A percentile compares a stretch with the other conserved stretches of the same genome.
These are phyloP conservation scores for Chamaea fasciata DNA, from an alignment of 2,113 vertebrate species.

Conservation along the genomic window DNA sequence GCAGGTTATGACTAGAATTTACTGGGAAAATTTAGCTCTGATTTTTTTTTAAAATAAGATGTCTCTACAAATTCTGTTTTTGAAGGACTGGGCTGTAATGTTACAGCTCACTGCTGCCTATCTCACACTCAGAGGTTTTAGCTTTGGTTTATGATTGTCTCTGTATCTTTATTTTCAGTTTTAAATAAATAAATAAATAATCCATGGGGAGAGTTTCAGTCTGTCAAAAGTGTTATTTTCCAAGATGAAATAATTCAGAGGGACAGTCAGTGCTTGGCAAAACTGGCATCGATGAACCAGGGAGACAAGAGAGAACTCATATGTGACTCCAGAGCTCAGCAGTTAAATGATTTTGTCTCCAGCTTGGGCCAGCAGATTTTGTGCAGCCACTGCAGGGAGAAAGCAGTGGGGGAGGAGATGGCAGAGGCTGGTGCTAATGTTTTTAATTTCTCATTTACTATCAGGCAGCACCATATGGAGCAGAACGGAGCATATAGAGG, in stretches of 20 bases:
- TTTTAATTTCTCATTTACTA: constrained; percentile 65
- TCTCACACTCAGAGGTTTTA: background rate
- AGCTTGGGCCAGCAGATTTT: background rate
- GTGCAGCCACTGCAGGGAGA: background rate
- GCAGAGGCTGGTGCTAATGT: constrained; percentile 11
- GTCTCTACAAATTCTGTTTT: background rate
- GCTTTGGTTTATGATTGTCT: background rate
- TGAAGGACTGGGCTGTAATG: background rate
- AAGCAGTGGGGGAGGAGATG: background rate
- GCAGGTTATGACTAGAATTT: background rate
- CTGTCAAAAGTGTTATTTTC: background rate
- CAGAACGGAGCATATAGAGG: background rate
- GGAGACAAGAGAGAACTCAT: background rate
- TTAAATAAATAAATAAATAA: background rate
- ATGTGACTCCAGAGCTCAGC: background rate
- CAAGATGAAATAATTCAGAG: background rate
- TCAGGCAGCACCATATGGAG: constrained; percentile 48
- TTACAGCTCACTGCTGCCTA: background rate
- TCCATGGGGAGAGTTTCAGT: background rate
- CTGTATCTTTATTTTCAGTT: background rate
- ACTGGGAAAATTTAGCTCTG: background rate
- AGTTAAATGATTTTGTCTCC: background rate
- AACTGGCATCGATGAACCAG: background rate
- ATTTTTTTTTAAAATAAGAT: background rate
- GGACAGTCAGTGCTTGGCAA: background rate